phyloP scores from a whole-genome alignment of 1,140 invertebrate genomes.

The Drosophila neocordata region DNA sequence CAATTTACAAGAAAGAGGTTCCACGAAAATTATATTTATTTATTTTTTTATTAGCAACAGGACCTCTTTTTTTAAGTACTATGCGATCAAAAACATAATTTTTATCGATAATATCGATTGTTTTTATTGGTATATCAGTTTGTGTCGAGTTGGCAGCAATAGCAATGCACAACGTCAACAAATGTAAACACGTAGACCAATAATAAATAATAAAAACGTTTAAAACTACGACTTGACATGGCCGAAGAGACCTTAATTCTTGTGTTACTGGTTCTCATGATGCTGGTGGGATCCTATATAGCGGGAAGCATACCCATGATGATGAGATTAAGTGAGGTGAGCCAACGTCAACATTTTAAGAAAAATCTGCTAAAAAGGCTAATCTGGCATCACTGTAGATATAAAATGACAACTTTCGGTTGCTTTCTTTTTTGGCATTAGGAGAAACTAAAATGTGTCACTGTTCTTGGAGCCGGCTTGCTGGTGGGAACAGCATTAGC shows the following conservation, averaged over 20 bases:
- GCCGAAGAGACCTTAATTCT: conserved; percentile 91
- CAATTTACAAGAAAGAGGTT: too few relatives aligned
- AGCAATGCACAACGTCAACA: conserved; percentile 12
- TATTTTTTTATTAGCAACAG: too few relatives aligned
- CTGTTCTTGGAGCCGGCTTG: conserved; percentile 97
- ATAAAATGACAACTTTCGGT: neutral
- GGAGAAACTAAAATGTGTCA: conserved; percentile 97
- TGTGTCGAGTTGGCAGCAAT: too few relatives aligned
- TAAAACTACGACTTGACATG: conserved; percentile 32
- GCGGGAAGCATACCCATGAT: conserved; percentile 96
- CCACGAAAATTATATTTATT: too few relatives aligned
- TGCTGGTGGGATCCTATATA: conserved; percentile 97
- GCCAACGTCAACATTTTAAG: conserved; percentile 5
- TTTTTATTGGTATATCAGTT: too few relatives aligned
- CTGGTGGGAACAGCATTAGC: conserved; percentile 98
- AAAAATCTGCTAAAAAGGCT: too few relatives aligned
- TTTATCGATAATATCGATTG: too few relatives aligned
- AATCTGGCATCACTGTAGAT: neutral
- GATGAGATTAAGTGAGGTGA: conserved; percentile 96
- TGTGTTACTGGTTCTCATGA: conserved; percentile 92
- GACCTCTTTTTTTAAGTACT: too few relatives aligned
- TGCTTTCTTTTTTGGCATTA: conserved; percentile 81
- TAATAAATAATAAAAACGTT: conserved; percentile 13
- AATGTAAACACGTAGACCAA: conserved; percentile 1
- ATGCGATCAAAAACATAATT: too few relatives aligned